These are phyloP conservation scores for Liparis tanakae DNA, from an alignment of 2,797 vertebrate genomes.

Conservation along the genomic window DNA sequence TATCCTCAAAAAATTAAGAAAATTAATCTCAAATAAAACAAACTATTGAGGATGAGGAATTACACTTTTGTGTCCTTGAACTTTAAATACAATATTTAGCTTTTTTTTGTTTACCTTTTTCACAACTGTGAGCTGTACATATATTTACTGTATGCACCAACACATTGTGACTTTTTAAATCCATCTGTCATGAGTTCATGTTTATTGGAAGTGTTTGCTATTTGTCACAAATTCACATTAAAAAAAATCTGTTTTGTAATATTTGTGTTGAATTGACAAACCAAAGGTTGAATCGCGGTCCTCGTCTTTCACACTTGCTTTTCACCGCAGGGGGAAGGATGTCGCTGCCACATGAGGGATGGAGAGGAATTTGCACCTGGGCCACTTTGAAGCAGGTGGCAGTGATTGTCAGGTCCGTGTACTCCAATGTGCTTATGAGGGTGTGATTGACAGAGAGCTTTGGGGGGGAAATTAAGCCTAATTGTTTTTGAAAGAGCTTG, in stretches of 20 bases:
- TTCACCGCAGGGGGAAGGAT: slow-evolving; percentile 33
- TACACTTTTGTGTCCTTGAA: background rate
- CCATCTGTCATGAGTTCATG: background rate
- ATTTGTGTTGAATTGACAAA: slow-evolving; percentile 11
- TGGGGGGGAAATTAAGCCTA: slow-evolving; percentile 14
- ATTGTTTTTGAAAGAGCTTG: slow-evolving; percentile 22
- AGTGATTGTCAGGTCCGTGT: slow-evolving; percentile 50
- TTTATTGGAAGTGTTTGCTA: background rate
- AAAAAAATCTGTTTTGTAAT: background rate
- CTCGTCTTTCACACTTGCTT: slow-evolving; percentile 47
- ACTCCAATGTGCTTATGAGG: slow-evolving; percentile 37
- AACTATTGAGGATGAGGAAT: background rate
- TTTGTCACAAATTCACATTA: background rate
- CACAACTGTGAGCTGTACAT: background rate
- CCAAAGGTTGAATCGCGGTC: slow-evolving; percentile 11
- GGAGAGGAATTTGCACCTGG: slow-evolving; percentile 69
- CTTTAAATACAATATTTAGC: background rate
- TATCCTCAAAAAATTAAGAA: background rate
- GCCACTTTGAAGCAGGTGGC: slow-evolving; percentile 64
- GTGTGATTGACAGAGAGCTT: slow-evolving; percentile 55
- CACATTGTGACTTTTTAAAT: too few relatives aligned
- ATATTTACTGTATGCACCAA: background rate
- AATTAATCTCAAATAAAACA: background rate
- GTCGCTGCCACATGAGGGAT: slow-evolving; percentile 34
- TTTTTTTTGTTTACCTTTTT: background rate